Percentiles rank a stretch among this genome's conserved stretches.
Conservation (phyloP, 2,888 invertebrate genomes). For the Electrophaes corylata region DNA sequence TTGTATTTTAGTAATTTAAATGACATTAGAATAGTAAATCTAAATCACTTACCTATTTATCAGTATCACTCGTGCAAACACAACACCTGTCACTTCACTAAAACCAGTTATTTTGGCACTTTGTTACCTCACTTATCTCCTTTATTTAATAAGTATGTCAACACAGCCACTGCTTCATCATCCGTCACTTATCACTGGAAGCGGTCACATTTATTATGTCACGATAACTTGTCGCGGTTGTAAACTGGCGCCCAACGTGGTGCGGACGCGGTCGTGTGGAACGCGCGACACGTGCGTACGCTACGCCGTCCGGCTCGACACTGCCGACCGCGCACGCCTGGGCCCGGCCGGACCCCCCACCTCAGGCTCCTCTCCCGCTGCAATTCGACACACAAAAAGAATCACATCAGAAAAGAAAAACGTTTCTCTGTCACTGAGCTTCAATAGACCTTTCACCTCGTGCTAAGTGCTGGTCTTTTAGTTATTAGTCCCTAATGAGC, state of each 20-base stretch:
- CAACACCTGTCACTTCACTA: slow-evolving; percentile 54
- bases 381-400: slow-evolving; percentile 77
- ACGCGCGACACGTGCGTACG: slow-evolving; percentile 49
- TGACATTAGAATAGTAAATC: not conserved
- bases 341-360: slow-evolving; percentile 68
- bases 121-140: slow-evolving; percentile 47
- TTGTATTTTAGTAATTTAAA: too few species aligned
- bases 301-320: slow-evolving; percentile 59
- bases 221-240: slow-evolving; percentile 37
- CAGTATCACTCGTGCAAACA: slow-evolving; percentile 32
- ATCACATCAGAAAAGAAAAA: slow-evolving; percentile 70
- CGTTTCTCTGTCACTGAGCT: slow-evolving; percentile 74
- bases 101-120: slow-evolving; percentile 35
- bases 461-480: slow-evolving; percentile 66
- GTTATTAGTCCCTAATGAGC: slow-evolving; percentile 73
- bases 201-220: slow-evolving; percentile 28
- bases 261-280: slow-evolving; percentile 40
- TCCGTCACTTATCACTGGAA: slow-evolving; percentile 37
- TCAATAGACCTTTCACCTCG: slow-evolving; percentile 67
- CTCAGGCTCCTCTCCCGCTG: slow-evolving; percentile 52
- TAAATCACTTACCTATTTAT: slow-evolving; percentile 26
- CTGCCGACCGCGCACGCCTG: slow-evolving; percentile 81
- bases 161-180: slow-evolving; percentile 32
- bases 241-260: slow-evolving; percentile 69
- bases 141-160: slow-evolving; percentile 39